These are phyloP conservation scores for Nyctereutes procyonoides DNA, from an alignment of 2,113 vertebrate genomes.

Conservation along the genomic window DNA sequence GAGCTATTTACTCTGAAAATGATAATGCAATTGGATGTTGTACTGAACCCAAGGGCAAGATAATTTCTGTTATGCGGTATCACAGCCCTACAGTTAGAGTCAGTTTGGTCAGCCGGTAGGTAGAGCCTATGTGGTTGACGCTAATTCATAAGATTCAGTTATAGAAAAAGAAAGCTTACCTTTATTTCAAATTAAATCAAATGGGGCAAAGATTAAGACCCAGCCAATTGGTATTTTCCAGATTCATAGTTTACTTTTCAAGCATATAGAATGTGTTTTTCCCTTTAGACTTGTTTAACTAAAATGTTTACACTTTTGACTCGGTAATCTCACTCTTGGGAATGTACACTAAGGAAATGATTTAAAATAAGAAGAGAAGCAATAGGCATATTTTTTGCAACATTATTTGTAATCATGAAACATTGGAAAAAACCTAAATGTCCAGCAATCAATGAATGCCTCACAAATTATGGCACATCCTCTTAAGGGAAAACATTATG, in stretches of 20 bases:
- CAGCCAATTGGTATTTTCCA: constrained; percentile 3
- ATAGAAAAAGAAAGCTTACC: constrained; percentile 13
- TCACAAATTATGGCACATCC: constrained; percentile 62
- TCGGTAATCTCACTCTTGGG: constrained; percentile 63
- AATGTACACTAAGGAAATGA: constrained; percentile 68
- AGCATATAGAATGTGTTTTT: constrained; percentile 40
- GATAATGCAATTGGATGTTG: constrained; percentile 65
- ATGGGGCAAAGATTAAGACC: neutral
- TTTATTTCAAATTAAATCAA: constrained; percentile 63
- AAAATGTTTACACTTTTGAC: constrained; percentile 65
- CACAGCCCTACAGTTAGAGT: constrained; percentile 35
- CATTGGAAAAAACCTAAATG: constrained; percentile 80
- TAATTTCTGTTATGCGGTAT: constrained; percentile 52
- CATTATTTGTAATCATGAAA: constrained; percentile 70
- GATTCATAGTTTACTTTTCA: constrained; percentile 48
- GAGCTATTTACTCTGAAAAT: constrained; percentile 69
- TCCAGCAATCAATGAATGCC: constrained; percentile 69
- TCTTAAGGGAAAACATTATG: constrained; percentile 67
- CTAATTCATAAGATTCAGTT: constrained; percentile 42
- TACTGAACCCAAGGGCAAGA: constrained; percentile 60
- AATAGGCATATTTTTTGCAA: constrained; percentile 53
- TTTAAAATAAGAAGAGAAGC: constrained; percentile 53
- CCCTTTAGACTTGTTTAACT: constrained; percentile 24
- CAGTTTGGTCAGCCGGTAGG: neutral
- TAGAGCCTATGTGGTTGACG: neutral